phyloP scores from a whole-genome alignment of 2,797 vertebrate genomes.

The Cossypha dichroa region DNA sequence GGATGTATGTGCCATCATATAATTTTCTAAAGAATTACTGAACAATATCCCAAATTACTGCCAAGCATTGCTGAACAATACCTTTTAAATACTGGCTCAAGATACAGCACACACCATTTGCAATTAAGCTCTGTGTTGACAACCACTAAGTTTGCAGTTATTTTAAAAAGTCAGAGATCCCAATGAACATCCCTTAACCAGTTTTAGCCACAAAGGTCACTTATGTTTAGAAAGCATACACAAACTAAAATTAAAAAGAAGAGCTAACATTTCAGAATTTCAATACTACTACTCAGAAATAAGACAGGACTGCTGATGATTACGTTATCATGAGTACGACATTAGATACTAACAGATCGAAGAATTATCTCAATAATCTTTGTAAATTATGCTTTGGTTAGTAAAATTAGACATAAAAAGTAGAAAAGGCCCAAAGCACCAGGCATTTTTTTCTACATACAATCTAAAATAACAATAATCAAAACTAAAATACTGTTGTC shows the following conservation, averaged over 20 bases:
- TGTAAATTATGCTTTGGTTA: not conserved
- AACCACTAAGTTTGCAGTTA: not conserved
- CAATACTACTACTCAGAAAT: not conserved
- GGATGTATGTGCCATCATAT: not conserved
- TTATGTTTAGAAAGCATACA: not conserved
- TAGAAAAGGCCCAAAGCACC: not conserved
- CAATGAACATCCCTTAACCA: not conserved
- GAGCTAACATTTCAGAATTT: not conserved
- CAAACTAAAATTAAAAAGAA: not conserved
- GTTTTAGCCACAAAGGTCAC: not conserved
- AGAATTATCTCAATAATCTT: not conserved
- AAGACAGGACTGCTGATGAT: not conserved
- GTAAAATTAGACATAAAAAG: not conserved
- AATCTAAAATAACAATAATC: not conserved
- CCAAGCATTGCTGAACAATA: not conserved
- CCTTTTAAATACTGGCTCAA: not conserved
- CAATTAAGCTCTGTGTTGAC: not conserved
- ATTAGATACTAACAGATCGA: not conserved
- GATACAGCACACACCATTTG: not conserved
- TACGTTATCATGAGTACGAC: not conserved
- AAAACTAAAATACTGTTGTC: not conserved
- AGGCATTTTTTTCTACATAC: not conserved
- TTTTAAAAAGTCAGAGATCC: not conserved
- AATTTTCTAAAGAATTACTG: not conserved
- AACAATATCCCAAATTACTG: not conserved